These are phyloP conservation scores for Coregonus clupeaformis DNA, from an alignment of 2,113 vertebrate genomes.

Conservation along the genomic window DNA sequence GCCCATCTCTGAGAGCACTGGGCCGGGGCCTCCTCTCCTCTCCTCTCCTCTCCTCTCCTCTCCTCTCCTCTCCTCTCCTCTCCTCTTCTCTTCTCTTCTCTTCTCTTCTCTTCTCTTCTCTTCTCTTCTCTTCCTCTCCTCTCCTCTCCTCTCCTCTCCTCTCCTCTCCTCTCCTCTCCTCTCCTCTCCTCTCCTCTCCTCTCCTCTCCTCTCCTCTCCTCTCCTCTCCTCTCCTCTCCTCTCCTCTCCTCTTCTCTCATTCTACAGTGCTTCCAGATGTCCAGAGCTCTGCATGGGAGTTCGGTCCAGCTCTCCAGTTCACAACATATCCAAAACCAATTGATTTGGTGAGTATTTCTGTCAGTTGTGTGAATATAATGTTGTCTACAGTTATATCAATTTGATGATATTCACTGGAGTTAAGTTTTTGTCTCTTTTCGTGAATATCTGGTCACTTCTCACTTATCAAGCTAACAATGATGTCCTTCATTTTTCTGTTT, in stretches of 20 bases:
- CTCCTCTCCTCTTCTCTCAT: neutral
- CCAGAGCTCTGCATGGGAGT: neutral
- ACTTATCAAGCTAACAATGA: too few relatives aligned
- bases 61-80: constrained; percentile 10
- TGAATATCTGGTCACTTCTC: too few relatives aligned
- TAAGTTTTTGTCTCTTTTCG: too few relatives aligned
- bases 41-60: constrained; percentile 3
- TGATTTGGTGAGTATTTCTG: too few relatives aligned
- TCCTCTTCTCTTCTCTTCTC: neutral
- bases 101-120: neutral
- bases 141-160: neutral
- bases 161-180: neutral
- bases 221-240: neutral
- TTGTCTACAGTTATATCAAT: too few relatives aligned
- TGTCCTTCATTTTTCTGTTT: too few relatives aligned
- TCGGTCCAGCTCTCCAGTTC: neutral
- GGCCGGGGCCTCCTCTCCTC: neutral
- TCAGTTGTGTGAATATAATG: too few relatives aligned
- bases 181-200: neutral
- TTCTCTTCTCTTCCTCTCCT: neutral
- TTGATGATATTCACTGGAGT: too few relatives aligned
- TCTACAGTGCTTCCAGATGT: neutral
- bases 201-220: neutral
- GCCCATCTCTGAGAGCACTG: neutral
- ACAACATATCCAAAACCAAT: neutral